Conservation (phyloP, 2,888 invertebrate species). For the Euplexia lucipara region DNA sequence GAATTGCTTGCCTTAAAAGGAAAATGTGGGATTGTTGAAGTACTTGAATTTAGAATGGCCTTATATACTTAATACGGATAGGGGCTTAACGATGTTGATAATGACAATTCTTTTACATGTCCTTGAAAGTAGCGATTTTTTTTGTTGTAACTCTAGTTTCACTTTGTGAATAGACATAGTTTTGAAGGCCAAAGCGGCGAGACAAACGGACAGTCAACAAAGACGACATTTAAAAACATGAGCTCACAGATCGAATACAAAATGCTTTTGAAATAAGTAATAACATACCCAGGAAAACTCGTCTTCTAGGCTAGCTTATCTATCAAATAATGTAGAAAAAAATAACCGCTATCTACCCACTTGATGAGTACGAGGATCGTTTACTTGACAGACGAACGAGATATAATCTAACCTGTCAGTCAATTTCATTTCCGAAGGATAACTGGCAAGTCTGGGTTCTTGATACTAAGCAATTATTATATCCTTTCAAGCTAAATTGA, state of each 20-base stretch:
- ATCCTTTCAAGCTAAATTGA: conserved; percentile 15
- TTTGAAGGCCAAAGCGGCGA: not conserved
- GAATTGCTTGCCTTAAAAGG: not conserved
- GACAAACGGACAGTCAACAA: not conserved
- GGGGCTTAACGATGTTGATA: not conserved
- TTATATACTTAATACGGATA: not conserved
- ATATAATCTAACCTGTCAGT: conserved; percentile 40
- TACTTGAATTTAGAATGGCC: conserved; percentile 15
- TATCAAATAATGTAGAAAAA: conserved; percentile 7
- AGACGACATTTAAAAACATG: not conserved
- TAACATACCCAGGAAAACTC: no score
- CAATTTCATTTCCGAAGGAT: conserved; percentile 44
- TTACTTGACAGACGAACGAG: conserved; percentile 37
- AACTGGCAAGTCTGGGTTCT: conserved; percentile 28
- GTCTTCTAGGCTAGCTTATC: not conserved
- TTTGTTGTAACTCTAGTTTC: no score
- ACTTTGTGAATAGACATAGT: not conserved
- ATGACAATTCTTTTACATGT: no score
- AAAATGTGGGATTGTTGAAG: conserved; percentile 5
- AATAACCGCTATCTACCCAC: not conserved
- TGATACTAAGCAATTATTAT: conserved; percentile 21
- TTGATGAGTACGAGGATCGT: conserved; percentile 9
- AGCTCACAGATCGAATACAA: not conserved
- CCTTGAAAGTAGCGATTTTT: no score
- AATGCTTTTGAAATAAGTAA: not conserved